These are phyloP conservation scores for Chionodraco myersi DNA, from an alignment of 2,113 vertebrate genomes.

Conservation along the genomic window DNA sequence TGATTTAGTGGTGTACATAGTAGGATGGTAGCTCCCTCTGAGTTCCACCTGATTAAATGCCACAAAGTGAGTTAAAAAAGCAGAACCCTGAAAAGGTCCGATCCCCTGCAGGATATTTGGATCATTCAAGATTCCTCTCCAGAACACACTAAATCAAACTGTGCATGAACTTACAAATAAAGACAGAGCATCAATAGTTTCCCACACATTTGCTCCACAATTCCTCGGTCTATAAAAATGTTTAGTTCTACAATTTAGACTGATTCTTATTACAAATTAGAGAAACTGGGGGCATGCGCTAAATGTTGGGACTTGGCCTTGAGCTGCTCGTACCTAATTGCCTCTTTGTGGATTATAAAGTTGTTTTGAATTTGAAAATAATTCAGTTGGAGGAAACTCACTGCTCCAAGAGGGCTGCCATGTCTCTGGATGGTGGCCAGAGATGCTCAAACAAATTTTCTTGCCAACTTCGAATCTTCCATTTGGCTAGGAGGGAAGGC, in stretches of 20 bases:
- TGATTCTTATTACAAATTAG: not conserved
- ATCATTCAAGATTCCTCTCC: too few species aligned
- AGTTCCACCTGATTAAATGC: conserved; percentile 44
- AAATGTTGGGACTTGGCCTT: not conserved
- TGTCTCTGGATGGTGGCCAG: conserved; percentile 98
- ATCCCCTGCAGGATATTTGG: not conserved
- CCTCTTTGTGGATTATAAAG: too few species aligned
- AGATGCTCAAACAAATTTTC: conserved; percentile 99
- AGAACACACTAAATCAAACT: too few species aligned
- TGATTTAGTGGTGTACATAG: conserved; percentile 2
- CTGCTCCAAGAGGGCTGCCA: conserved; percentile 99
- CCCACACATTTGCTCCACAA: not conserved
- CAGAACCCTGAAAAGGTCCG: conserved; percentile 22
- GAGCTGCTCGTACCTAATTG: too few species aligned
- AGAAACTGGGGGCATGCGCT: not conserved
- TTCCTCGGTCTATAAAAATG: too few species aligned
- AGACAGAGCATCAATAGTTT: not conserved
- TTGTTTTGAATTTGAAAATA: too few species aligned
- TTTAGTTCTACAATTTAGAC: not conserved
- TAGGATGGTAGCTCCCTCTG: conserved; percentile 34
- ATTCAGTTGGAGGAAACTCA: conserved; percentile 81
- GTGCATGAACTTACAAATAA: not conserved
- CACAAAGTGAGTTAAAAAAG: conserved; percentile 42
- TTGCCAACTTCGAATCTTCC: conserved; percentile 99
- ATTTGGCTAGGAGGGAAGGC: conserved; percentile 86